Conservation (phyloP, 2,797 vertebrate genomes). For the Pseudochaenichthys georgianus region DNA sequence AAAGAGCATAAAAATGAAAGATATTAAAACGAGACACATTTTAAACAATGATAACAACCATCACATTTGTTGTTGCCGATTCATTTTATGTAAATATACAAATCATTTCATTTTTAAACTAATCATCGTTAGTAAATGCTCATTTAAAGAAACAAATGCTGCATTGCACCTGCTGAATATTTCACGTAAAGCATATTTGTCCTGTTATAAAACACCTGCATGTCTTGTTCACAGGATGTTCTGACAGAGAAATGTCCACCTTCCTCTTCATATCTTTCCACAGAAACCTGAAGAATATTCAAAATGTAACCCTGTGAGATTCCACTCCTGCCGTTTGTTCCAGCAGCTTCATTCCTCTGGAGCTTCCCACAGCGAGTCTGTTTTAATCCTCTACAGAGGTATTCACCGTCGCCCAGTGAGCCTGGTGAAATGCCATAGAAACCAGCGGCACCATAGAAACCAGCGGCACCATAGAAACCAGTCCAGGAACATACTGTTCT, state of each 20-base stretch:
- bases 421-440: conserved; percentile 53
- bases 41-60: no score
- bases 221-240: no score
- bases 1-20: no score
- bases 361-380: not conserved
- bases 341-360: not conserved
- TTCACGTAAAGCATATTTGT: not conserved
- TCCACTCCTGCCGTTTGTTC: not conserved
- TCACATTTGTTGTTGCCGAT: no score
- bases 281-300: not conserved
- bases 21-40: no score
- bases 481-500: conserved; percentile 48
- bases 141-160: no score
- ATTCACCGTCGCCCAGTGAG: conserved; percentile 37
- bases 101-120: no score
- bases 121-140: no score
- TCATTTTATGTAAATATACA: no score
- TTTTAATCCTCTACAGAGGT: conserved; percentile 28
- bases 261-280: not conserved
- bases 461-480: conserved; percentile 71
- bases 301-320: not conserved
- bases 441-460: conserved; percentile 68
- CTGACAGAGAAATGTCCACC: not conserved
- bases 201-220: not conserved
- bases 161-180: not conserved